Evolutionary conservation across 2,888 invertebrate species (phyloP).

Genomic region (Anagyrus pseudococci): DNA sequence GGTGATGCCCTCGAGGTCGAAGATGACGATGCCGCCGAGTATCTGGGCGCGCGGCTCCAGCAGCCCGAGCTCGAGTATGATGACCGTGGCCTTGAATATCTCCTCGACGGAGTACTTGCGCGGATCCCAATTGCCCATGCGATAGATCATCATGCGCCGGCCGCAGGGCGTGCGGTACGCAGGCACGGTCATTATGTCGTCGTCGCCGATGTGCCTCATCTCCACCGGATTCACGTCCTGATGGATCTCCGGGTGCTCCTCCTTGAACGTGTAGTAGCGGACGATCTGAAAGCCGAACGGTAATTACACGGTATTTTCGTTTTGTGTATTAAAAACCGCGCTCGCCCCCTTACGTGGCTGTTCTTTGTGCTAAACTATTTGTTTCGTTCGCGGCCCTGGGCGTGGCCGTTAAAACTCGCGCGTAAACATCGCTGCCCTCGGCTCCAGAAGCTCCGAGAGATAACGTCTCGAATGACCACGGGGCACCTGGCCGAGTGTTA

Average conservation of each 20-base stretch:
- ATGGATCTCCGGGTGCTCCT: conserved; percentile 73
- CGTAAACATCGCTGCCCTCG: too few relatives aligned
- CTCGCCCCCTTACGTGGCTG: too few relatives aligned
- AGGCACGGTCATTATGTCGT: conserved; percentile 74
- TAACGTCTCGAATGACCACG: too few relatives aligned
- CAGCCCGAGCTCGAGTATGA: conserved; percentile 76
- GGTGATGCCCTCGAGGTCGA: conserved; percentile 75
- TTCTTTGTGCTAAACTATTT: too few relatives aligned
- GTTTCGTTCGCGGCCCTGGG: too few relatives aligned
- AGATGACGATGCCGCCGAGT: conserved; percentile 77
- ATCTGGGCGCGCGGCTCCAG: conserved; percentile 79
- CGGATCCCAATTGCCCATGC: conserved; percentile 80
- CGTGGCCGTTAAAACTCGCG: too few relatives aligned
- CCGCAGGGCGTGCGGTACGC: conserved; percentile 80
- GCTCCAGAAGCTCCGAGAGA: too few relatives aligned
- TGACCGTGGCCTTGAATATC: conserved; percentile 74
- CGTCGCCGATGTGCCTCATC: conserved; percentile 71
- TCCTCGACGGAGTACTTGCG: conserved; percentile 71
- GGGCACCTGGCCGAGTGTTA: too few relatives aligned
- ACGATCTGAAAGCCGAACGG: conserved; percentile 66
- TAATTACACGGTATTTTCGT: too few relatives aligned
- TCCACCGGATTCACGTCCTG: conserved; percentile 72
- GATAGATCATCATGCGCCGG: conserved; percentile 74
- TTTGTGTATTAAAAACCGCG: too few relatives aligned
- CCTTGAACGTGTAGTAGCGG: conserved; percentile 78